phyloP scores from a whole-genome alignment of 2,113 vertebrate genomes.

The Phoenicopterus ruber region DNA sequence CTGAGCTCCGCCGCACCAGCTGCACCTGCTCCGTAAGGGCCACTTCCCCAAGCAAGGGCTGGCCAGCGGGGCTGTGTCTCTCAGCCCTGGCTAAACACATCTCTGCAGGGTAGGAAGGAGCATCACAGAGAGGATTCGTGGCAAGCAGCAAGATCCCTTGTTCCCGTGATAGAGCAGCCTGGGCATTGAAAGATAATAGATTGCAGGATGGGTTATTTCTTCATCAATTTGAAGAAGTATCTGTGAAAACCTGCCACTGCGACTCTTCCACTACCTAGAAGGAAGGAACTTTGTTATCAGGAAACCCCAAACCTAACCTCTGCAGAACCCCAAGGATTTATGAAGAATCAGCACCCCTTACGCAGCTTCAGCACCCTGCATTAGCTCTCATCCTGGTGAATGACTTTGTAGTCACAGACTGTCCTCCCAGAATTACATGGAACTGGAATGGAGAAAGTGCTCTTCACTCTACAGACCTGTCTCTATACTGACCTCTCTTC shows the following conservation, averaged over 20 bases:
- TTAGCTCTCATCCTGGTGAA: background rate
- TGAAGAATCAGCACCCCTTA: background rate
- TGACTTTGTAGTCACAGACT: background rate
- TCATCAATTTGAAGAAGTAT: background rate
- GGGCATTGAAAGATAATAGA: background rate
- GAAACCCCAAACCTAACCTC: background rate
- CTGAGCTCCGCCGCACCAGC: background rate
- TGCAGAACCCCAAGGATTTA: background rate
- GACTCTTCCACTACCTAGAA: background rate
- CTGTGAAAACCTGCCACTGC: background rate
- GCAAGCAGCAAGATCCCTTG: background rate
- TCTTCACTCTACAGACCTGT: background rate
- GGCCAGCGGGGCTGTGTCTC: background rate
- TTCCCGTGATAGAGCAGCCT: background rate
- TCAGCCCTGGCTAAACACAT: background rate
- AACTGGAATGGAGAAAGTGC: background rate
- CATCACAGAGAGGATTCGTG: background rate
- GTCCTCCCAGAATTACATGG: background rate
- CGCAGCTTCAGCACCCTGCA: background rate
- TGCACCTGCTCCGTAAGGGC: background rate
- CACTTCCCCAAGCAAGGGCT: fast-evolving
- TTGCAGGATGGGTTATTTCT: background rate
- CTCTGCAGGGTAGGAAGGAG: background rate
- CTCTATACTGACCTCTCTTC: background rate
- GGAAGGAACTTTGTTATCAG: background rate